Conservation (phyloP, 2,113 vertebrate species). For the Rhineura floridana region DNA sequence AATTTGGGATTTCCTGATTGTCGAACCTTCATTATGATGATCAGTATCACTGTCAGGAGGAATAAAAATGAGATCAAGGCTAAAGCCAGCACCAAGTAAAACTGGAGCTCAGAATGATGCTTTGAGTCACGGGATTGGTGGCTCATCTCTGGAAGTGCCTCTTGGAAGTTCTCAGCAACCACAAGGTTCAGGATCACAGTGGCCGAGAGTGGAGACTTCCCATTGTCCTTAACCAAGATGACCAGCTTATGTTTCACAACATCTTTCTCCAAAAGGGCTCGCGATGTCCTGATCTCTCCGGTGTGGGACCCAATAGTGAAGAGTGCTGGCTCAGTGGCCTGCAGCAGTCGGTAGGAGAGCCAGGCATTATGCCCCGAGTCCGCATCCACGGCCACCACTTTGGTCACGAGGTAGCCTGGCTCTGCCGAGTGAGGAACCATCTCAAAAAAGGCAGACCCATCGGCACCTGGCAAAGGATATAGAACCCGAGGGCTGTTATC, state of each 20-base stretch:
- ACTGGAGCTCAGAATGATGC: constrained; percentile 23
- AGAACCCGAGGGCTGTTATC: constrained; percentile 9
- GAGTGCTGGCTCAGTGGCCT: not conserved
- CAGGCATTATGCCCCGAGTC: constrained; percentile 11
- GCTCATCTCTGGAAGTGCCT: constrained; percentile 31
- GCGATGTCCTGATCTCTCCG: constrained; percentile 55
- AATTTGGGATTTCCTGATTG: not conserved
- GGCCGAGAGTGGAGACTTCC: constrained; percentile 79
- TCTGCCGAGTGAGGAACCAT: not conserved
- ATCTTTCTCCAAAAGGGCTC: constrained; percentile 65
- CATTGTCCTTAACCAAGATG: constrained; percentile 57
- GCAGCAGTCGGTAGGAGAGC: constrained; percentile 8
- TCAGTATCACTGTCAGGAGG: constrained; percentile 52
- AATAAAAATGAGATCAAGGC: constrained; percentile 53
- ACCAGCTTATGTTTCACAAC: constrained; percentile 57
- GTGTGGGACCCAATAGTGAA: constrained; percentile 17
- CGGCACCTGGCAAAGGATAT: not conserved
- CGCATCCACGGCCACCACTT: not conserved
- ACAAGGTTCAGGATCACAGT: constrained; percentile 67
- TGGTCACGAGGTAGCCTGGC: not conserved
- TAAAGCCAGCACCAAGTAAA: constrained; percentile 48
- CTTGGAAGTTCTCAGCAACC: constrained; percentile 35
- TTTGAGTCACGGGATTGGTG: not conserved
- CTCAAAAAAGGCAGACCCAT: not conserved
- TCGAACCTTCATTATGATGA: constrained; percentile 32